phyloP scores from a whole-genome alignment of 2,888 invertebrate genomes.

The Falcaria lacertinaria region DNA sequence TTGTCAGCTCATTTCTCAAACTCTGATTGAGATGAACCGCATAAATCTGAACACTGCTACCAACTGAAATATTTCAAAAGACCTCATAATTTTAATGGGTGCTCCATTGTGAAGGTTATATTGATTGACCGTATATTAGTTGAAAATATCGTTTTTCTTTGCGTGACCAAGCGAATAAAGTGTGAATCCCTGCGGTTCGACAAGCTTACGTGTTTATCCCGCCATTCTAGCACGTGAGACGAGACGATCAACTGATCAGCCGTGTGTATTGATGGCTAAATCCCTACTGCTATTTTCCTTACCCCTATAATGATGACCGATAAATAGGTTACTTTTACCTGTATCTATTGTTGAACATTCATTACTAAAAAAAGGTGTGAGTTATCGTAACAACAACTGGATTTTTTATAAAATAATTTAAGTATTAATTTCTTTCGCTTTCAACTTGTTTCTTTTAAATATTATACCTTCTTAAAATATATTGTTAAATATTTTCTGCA shows the following conservation, averaged over 20 bases:
- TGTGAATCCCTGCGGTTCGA: slow-evolving; percentile 18
- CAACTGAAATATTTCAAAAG: slow-evolving; percentile 24
- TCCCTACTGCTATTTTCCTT: slow-evolving; percentile 7
- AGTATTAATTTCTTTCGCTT: too few species aligned
- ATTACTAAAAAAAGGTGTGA: too few species aligned
- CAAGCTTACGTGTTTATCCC: slow-evolving; percentile 14
- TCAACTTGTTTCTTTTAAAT: too few species aligned
- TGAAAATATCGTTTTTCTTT: slow-evolving; percentile 25
- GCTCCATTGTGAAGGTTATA: slow-evolving; percentile 13
- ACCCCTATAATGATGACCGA: background rate
- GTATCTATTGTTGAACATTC: too few species aligned
- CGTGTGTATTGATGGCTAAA: slow-evolving; percentile 15
- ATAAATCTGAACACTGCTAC: slow-evolving; percentile 33
- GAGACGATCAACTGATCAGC: slow-evolving; percentile 23
- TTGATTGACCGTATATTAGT: slow-evolving; percentile 5
- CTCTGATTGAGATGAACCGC: slow-evolving; percentile 46
- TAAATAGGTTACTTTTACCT: background rate
- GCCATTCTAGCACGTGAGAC: slow-evolving; percentile 3
- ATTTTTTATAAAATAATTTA: too few species aligned
- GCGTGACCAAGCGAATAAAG: slow-evolving; percentile 29
- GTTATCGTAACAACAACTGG: too few species aligned
- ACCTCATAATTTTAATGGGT: slow-evolving; percentile 30
- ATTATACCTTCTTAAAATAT: too few species aligned
- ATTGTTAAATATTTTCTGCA: too few species aligned
- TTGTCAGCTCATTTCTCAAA: slow-evolving; percentile 55